Conservation (phyloP, 2,113 vertebrate genomes). For the Oreochromis aureus region DNA sequence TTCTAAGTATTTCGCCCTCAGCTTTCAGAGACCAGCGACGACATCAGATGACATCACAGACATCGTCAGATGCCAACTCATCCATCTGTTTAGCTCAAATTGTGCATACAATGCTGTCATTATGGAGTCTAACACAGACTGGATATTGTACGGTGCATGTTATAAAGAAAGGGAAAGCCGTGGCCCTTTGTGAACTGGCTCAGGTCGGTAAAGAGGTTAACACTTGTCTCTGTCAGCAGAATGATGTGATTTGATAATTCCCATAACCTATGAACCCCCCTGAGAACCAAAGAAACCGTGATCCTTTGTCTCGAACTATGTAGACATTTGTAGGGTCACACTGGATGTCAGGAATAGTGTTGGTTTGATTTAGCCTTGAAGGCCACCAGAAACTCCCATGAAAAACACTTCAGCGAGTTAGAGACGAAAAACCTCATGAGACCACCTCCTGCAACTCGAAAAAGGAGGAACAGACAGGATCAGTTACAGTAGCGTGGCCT, state of each 20-base stretch:
- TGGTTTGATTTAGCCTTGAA: slow-evolving; percentile 42
- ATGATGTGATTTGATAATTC: slow-evolving; percentile 60
- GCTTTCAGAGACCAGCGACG: neutral
- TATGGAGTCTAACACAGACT: slow-evolving; percentile 43
- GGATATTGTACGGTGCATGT: slow-evolving; percentile 21
- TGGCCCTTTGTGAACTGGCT: slow-evolving; percentile 46
- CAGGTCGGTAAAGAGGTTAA: slow-evolving; percentile 33
- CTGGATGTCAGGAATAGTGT: slow-evolving; percentile 31
- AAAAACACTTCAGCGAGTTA: neutral
- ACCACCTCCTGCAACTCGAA: neutral
- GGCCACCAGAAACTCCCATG: neutral
- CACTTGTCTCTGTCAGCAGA: slow-evolving; percentile 41
- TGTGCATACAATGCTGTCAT: slow-evolving; percentile 40
- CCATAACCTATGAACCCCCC: slow-evolving; percentile 48
- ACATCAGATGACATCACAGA: neutral
- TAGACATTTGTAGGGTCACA: slow-evolving; percentile 33
- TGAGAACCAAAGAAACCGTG: slow-evolving; percentile 1
- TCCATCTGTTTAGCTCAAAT: neutral
- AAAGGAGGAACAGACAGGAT: neutral
- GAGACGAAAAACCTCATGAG: neutral
- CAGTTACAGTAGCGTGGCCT: neutral
- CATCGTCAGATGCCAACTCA: neutral
- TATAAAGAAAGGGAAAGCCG: slow-evolving; percentile 8
- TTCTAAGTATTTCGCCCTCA: neutral
- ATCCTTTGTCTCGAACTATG: slow-evolving; percentile 29